Evolutionary conservation across 2,888 invertebrate genomes (phyloP).

Genomic region (Cyclophora punctaria): DNA sequence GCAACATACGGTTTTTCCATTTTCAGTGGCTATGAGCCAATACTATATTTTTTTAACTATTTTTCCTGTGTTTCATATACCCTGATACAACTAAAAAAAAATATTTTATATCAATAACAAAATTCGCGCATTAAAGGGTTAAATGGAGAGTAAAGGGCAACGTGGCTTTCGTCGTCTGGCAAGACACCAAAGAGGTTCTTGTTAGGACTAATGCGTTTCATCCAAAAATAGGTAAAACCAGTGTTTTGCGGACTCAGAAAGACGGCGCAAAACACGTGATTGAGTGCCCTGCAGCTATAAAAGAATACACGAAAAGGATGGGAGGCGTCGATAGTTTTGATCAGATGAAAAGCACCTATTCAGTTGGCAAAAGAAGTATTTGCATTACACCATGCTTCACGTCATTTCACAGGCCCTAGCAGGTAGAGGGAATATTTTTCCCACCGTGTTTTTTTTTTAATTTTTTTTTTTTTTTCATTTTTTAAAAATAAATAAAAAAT

Average conservation of each 20-base stretch:
- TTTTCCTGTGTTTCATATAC: too few relatives aligned
- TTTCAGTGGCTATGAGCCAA: too few relatives aligned
- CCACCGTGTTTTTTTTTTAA: too few relatives aligned
- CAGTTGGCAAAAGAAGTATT: constrained; percentile 20
- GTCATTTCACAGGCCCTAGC: too few relatives aligned
- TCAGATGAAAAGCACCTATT: constrained; percentile 14
- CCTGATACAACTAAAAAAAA: too few relatives aligned
- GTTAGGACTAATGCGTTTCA: constrained; percentile 25
- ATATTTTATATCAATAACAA: too few relatives aligned
- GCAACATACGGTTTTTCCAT: too few relatives aligned
- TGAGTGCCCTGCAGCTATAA: constrained; percentile 13
- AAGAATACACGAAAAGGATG: constrained; percentile 26
- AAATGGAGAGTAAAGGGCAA: constrained; percentile 23
- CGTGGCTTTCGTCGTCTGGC: constrained; percentile 24
- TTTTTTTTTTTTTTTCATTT: too few relatives aligned
- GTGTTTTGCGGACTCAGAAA: constrained; percentile 16
- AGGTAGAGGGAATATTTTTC: too few relatives aligned
- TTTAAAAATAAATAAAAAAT: constrained; percentile 2
- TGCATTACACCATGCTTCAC: too few relatives aligned
- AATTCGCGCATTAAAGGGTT: too few relatives aligned
- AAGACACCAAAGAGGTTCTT: constrained; percentile 24
- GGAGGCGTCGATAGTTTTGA: constrained; percentile 14
- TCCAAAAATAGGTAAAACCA: constrained; percentile 18
- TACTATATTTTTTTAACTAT: too few relatives aligned
- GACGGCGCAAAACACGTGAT: constrained; percentile 15